Evolutionary conservation across 2,113 vertebrate species (phyloP).

Genomic region (Lophius piscatorius): DNA sequence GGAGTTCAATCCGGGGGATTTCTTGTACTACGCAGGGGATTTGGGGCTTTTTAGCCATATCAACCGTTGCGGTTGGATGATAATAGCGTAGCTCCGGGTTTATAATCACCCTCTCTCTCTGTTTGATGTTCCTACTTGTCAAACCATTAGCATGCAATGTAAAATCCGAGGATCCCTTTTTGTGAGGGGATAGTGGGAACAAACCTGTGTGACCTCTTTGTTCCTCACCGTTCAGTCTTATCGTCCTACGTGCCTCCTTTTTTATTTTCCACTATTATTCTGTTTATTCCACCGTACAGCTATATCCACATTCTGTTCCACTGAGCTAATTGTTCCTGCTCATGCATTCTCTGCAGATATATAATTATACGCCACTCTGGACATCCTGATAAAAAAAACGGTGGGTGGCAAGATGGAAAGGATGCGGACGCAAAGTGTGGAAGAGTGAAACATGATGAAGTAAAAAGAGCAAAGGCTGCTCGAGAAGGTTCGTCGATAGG

Average conservation of each 20-base stretch:
- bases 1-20: too few relatives aligned
- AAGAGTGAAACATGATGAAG: constrained; percentile 46
- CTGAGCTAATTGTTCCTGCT: constrained; percentile 80
- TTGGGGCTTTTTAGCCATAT: too few relatives aligned
- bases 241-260: constrained; percentile 44
- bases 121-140: too few relatives aligned
- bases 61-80: too few relatives aligned
- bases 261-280: constrained; percentile 30
- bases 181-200: constrained; percentile 51
- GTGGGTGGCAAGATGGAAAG: constrained; percentile 46
- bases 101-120: too few relatives aligned
- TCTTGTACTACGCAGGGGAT: too few relatives aligned
- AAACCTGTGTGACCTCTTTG: constrained; percentile 43
- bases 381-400: constrained; percentile 60
- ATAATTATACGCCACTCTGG: constrained; percentile 81
- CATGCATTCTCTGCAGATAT: constrained; percentile 75
- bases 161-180: constrained; percentile 38
- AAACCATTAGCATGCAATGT: too few relatives aligned
- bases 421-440: constrained; percentile 42
- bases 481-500: constrained; percentile 49
- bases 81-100: too few relatives aligned
- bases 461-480: constrained; percentile 30
- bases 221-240: constrained; percentile 58
- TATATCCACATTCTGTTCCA: constrained; percentile 74
- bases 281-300: constrained; percentile 76